These are phyloP conservation scores for Drosophila barbarae DNA, from an alignment of 2,888 invertebrate species.

Conservation along the genomic window DNA sequence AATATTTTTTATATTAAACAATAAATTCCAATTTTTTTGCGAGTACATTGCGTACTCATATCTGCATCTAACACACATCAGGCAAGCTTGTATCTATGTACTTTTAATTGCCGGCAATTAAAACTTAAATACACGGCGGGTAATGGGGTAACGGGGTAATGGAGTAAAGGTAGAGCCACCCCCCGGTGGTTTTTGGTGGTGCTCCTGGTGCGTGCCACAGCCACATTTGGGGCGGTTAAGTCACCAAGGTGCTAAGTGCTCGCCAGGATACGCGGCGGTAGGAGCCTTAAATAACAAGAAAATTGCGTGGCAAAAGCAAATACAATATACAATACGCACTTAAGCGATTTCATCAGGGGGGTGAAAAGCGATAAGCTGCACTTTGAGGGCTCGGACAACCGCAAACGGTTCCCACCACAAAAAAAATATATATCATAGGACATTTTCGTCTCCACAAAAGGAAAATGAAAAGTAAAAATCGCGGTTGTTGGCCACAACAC, in stretches of 20 bases:
- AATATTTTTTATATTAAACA: too few relatives aligned
- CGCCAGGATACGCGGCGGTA: conserved; percentile 28
- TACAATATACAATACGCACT: conserved; percentile 41
- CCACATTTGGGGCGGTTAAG: conserved; percentile 70
- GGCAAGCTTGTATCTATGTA: conserved; percentile 56
- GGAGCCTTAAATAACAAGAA: conserved; percentile 49
- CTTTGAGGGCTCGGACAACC: conserved; percentile 28
- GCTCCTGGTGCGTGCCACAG: conserved; percentile 58
- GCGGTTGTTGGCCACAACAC: conserved; percentile 41
- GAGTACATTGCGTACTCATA: conserved; percentile 23
- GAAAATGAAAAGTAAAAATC: conserved; percentile 6
- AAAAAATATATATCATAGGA: conserved; percentile 3
- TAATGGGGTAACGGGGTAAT: background rate
- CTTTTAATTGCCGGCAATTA: conserved; percentile 79
- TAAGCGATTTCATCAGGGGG: conserved; percentile 28
- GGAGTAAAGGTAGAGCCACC: conserved; percentile 1
- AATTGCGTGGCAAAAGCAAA: conserved; percentile 69
- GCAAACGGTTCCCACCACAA: conserved; percentile 40
- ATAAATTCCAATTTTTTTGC: background rate
- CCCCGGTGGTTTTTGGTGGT: conserved; percentile 10
- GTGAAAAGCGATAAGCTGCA: conserved; percentile 44
- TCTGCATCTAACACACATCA: conserved; percentile 40
- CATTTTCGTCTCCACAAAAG: background rate
- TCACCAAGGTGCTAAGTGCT: conserved; percentile 62
- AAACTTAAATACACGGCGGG: conserved; percentile 65